A percentile compares a stretch with the other conserved stretches of the same genome.
These are phyloP conservation scores for Drosophila eohydei DNA, from an alignment of 2,888 invertebrate species.

Conservation along the genomic window DNA sequence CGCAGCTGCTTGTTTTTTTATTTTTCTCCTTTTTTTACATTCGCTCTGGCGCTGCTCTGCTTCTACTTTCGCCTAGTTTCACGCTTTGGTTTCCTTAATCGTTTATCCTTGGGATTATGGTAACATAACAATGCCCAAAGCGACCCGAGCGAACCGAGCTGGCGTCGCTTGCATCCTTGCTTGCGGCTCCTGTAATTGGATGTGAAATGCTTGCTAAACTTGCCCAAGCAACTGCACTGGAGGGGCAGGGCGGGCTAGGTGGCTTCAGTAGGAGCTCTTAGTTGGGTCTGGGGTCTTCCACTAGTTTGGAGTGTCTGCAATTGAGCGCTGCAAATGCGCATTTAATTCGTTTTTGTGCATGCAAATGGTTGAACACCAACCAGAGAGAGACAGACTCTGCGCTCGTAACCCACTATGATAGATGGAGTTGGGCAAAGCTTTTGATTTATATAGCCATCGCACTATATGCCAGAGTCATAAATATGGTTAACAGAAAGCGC, in stretches of 20 bases:
- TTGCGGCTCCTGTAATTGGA: conserved; percentile 69
- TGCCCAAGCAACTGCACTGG: conserved; percentile 26
- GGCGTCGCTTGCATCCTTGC: conserved; percentile 57
- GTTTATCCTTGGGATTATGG: conserved; percentile 72
- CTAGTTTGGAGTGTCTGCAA: conserved; percentile 54
- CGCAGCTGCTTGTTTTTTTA: conserved; percentile 35
- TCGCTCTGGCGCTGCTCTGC: conserved; percentile 6
- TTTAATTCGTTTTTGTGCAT: conserved; percentile 71
- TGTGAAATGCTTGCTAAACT: conserved; percentile 62
- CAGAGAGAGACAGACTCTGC: not conserved
- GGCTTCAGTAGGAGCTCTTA: not conserved
- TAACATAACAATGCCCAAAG: conserved; percentile 78
- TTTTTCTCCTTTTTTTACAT: conserved; percentile 16
- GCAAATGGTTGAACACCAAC: conserved; percentile 24
- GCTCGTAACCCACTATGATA: conserved; percentile 65
- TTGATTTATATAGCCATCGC: conserved; percentile 73
- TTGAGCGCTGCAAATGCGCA: conserved; percentile 71
- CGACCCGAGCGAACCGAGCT: conserved; percentile 40
- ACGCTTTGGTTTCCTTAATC: conserved; percentile 76
- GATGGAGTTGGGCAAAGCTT: conserved; percentile 76
- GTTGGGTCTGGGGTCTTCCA: conserved; percentile 10
- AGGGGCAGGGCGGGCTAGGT: too few species aligned
- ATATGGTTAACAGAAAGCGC: conserved; percentile 51
- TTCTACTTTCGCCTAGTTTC: conserved; percentile 59
- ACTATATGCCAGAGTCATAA: conserved; percentile 61